These are phyloP conservation scores for Acyrthosiphon pisum DNA, from an alignment of 1,140 invertebrate species.

Conservation along the genomic window DNA sequence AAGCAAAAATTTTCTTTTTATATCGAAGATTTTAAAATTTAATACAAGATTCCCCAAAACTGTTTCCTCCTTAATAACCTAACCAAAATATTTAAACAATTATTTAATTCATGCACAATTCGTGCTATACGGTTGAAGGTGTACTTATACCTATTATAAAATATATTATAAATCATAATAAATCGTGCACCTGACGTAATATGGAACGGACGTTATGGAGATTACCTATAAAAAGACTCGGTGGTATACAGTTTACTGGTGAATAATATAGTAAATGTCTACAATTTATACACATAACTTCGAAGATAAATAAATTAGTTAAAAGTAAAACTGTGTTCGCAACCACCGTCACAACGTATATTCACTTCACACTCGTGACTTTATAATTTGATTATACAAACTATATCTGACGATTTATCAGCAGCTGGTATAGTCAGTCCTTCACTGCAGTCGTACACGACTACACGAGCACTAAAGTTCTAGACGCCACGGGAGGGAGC, in stretches of 20 bases:
- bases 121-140: not conserved
- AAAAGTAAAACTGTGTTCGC: not conserved
- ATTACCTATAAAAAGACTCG: not conserved
- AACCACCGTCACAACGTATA: too few relatives aligned
- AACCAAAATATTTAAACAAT: too few relatives aligned
- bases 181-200: not conserved
- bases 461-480: not conserved
- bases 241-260: not conserved
- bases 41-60: too few relatives aligned
- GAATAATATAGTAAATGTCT: not conserved
- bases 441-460: not conserved
- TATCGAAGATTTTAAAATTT: too few relatives aligned
- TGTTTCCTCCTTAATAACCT: too few relatives aligned
- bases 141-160: too few relatives aligned
- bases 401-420: not conserved
- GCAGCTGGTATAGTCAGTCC: too few relatives aligned
- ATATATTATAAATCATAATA: constrained; percentile 7
- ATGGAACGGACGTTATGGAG: not conserved
- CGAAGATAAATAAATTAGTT: not conserved
- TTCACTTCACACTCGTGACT: not conserved
- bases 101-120: too few relatives aligned
- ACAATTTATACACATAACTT: not conserved
- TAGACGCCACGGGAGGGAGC: not conserved
- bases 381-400: not conserved
- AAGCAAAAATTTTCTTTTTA: too few relatives aligned